Evolutionary conservation across 92 coral and sea anemone genomes (phyloP).

Genomic region (Virgularia gustaviana): DNA sequence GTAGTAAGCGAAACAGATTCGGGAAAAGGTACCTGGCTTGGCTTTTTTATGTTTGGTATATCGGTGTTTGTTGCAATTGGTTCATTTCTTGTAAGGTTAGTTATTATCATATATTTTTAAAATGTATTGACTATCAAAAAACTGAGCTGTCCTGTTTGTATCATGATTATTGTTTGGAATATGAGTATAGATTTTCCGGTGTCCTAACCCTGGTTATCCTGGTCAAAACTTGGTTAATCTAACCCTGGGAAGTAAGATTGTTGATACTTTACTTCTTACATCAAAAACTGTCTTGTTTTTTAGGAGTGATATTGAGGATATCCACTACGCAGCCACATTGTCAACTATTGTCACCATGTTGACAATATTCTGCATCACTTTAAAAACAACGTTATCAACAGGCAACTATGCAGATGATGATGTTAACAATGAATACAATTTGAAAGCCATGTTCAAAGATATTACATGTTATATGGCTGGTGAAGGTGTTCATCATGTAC

Average conservation of each 20-base stretch:
- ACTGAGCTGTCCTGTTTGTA: too few relatives aligned
- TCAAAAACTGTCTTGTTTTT: background rate
- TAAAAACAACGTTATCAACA: background rate
- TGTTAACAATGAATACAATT: background rate
- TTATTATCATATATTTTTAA: too few relatives aligned
- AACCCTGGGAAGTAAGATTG: too few relatives aligned
- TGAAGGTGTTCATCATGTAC: slow-evolving; percentile 38
- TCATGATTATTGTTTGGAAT: too few relatives aligned
- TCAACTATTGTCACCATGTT: slow-evolving; percentile 2
- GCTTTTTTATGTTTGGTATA: slow-evolving; percentile 26
- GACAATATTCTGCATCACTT: background rate
- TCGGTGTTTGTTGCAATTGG: slow-evolving; percentile 24
- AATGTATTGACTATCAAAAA: too few relatives aligned
- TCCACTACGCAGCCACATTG: slow-evolving; percentile 14
- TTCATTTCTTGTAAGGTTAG: slow-evolving; percentile 36
- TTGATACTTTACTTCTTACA: background rate
- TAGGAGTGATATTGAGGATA: slow-evolving; percentile 2
- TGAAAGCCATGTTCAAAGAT: slow-evolving; percentile 34
- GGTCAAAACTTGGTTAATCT: too few relatives aligned
- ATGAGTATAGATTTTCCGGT: too few relatives aligned
- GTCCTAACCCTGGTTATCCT: too few relatives aligned
- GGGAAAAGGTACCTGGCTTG: slow-evolving; percentile 6
- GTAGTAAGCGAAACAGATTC: slow-evolving; percentile 35
- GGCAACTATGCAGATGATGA: background rate
- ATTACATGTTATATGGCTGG: slow-evolving; percentile 54